These are phyloP conservation scores for Timema cristinae DNA, from an alignment of 2,888 invertebrate genomes.

Conservation along the genomic window DNA sequence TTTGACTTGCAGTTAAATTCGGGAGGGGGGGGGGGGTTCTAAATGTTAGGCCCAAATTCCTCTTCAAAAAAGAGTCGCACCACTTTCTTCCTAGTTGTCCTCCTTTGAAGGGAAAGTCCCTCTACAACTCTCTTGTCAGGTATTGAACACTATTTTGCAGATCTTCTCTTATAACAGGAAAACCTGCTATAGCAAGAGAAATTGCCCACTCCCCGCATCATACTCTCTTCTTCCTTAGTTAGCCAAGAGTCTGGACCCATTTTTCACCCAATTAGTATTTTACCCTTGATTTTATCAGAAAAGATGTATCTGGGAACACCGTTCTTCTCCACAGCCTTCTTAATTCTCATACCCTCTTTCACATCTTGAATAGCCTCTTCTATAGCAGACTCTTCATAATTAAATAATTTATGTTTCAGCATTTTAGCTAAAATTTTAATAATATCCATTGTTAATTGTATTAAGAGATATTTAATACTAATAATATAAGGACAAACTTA, in stretches of 20 bases:
- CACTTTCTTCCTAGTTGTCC: constrained; percentile 37
- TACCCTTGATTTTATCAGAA: neutral
- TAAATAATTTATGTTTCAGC: neutral
- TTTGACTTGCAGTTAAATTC: constrained; percentile 36
- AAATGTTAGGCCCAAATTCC: constrained; percentile 24
- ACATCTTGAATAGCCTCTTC: neutral
- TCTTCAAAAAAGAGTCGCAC: constrained; percentile 37
- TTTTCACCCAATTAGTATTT: neutral
- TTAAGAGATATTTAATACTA: too few relatives aligned
- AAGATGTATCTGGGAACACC: neutral
- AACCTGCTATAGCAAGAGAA: neutral
- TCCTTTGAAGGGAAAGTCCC: constrained; percentile 25
- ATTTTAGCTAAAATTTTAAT: neutral
- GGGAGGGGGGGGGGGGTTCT: constrained; percentile 35
- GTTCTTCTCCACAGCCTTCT: neutral
- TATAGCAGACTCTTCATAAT: constrained; percentile 10
- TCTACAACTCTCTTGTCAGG: neutral
- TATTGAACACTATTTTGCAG: constrained; percentile 10
- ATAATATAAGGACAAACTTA: too few relatives aligned
- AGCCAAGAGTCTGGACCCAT: constrained; percentile 6
- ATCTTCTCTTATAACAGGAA: constrained; percentile 13
- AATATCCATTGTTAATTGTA: too few relatives aligned
- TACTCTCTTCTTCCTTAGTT: constrained; percentile 1
- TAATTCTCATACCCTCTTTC: neutral
- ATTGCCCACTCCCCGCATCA: neutral